phyloP scores from a whole-genome alignment of 1,140 invertebrate genomes.

The Leptinotarsa texana region DNA sequence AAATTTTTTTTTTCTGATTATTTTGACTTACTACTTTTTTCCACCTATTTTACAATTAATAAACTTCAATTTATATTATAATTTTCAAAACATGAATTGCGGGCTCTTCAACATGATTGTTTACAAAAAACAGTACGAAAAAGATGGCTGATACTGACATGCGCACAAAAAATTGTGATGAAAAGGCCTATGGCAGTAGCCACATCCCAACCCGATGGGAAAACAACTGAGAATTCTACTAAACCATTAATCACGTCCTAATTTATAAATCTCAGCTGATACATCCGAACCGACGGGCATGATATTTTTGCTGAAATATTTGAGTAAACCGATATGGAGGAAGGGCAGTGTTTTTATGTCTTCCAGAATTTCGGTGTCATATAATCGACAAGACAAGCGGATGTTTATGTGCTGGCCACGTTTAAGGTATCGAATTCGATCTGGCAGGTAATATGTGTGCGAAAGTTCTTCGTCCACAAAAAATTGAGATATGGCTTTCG shows the following conservation, averaged over 20 bases:
- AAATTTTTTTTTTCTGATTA: too few species aligned
- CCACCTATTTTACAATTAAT: too few species aligned
- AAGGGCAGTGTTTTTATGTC: slow-evolving; percentile 20
- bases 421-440: not conserved
- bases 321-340: slow-evolving; percentile 15
- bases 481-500: slow-evolving; percentile 3
- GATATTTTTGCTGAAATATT: slow-evolving; percentile 19
- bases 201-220: not conserved
- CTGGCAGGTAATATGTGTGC: slow-evolving; percentile 2
- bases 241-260: not conserved
- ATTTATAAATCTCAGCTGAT: not conserved
- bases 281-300: not conserved
- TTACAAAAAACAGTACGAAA: too few species aligned
- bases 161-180: too few species aligned
- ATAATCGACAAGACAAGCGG: slow-evolving; percentile 9
- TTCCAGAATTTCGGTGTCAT: slow-evolving; percentile 11
- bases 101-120: too few species aligned
- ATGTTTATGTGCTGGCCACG: slow-evolving; percentile 5
- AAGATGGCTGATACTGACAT: too few species aligned
- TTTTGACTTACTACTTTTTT: too few species aligned
- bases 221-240: not conserved
- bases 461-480: slow-evolving; percentile 2
- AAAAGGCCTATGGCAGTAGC: too few species aligned
- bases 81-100: too few species aligned
- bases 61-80: too few species aligned